Conservation (phyloP, 2,113 vertebrate genomes). For the Argyrosomus japonicus region DNA sequence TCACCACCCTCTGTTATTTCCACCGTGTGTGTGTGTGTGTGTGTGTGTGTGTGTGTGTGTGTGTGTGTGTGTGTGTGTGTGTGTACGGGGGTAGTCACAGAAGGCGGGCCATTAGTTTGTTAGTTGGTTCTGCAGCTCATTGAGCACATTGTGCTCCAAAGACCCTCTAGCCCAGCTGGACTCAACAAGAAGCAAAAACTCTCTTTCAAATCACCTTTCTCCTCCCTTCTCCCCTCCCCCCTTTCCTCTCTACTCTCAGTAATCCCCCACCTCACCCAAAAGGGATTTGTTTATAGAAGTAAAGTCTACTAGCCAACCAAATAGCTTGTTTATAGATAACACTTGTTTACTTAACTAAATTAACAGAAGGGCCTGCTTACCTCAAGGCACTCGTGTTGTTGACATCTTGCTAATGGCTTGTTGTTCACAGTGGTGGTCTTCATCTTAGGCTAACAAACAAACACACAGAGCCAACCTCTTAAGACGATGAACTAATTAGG, state of each 20-base stretch:
- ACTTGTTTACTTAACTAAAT: slow-evolving; percentile 64
- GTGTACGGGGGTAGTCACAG: slow-evolving; percentile 27
- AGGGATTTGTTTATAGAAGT: slow-evolving; percentile 68
- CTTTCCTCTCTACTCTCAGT: slow-evolving; percentile 32
- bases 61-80: slow-evolving; percentile 29
- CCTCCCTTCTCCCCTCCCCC: slow-evolving; percentile 37
- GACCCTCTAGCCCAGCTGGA: slow-evolving; percentile 78
- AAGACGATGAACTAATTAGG: slow-evolving; percentile 55
- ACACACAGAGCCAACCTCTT: slow-evolving; percentile 34
- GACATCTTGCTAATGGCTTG: slow-evolving; percentile 69
- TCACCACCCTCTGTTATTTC: slow-evolving; percentile 58
- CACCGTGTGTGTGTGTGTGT: slow-evolving; percentile 4
- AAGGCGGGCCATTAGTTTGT: slow-evolving; percentile 78
- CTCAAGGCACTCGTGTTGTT: slow-evolving; percentile 60
- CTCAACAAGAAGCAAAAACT: slow-evolving; percentile 73
- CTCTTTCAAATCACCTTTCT: slow-evolving; percentile 62
- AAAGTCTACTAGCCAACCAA: slow-evolving; percentile 64
- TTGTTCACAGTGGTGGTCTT: slow-evolving; percentile 62
- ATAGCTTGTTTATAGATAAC: slow-evolving; percentile 63
- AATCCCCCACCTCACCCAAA: slow-evolving; percentile 64
- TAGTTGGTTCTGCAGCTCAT: slow-evolving; percentile 80
- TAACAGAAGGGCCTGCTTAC: slow-evolving; percentile 46
- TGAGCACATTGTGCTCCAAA: slow-evolving; percentile 78
- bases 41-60: slow-evolving; percentile 17
- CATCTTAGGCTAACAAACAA: slow-evolving; percentile 48